Evolutionary conservation across 2,888 invertebrate species (phyloP).

Genomic region (Ariolimax columbianus): DNA sequence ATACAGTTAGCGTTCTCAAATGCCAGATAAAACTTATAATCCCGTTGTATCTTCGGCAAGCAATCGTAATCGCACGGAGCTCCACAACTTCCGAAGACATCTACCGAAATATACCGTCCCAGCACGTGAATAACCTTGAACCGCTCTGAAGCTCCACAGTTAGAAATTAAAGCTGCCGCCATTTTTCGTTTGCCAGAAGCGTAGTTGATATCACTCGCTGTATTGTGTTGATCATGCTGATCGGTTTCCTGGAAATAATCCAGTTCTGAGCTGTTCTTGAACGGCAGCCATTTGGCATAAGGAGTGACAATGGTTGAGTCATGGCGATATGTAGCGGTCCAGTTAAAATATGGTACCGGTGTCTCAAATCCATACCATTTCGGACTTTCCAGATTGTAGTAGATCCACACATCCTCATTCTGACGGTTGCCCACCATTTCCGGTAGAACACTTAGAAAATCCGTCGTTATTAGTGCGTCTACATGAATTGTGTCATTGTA

Average conservation of each 20-base stretch:
- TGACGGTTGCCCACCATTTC: constrained; percentile 55
- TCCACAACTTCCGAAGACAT: constrained; percentile 76
- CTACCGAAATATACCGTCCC: constrained; percentile 86
- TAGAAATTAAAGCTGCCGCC: constrained; percentile 98
- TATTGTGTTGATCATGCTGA: not conserved
- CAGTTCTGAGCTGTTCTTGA: not conserved
- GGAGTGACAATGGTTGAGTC: constrained; percentile 97
- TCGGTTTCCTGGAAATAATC: not conserved
- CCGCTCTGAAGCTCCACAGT: constrained; percentile 91
- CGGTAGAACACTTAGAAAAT: not conserved
- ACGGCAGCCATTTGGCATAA: constrained; percentile 94
- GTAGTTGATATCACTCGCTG: constrained; percentile 61
- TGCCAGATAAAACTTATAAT: constrained; percentile 97
- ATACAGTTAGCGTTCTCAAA: constrained; percentile 97
- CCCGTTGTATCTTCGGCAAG: constrained; percentile 90
- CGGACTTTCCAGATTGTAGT: constrained; percentile 96
- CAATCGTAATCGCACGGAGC: constrained; percentile 87
- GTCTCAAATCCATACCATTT: rapidly evolving
- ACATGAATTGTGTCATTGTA: not conserved
- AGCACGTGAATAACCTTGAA: constrained; percentile 90
- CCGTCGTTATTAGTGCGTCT: not conserved
- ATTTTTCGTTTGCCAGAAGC: constrained; percentile 92
- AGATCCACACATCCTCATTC: constrained; percentile 86
- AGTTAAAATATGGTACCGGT: constrained; percentile 84
- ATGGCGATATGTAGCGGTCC: constrained; percentile 96